These are phyloP conservation scores for Perognathus longimembris DNA, from an alignment of 2,113 vertebrate species.

Conservation along the genomic window DNA sequence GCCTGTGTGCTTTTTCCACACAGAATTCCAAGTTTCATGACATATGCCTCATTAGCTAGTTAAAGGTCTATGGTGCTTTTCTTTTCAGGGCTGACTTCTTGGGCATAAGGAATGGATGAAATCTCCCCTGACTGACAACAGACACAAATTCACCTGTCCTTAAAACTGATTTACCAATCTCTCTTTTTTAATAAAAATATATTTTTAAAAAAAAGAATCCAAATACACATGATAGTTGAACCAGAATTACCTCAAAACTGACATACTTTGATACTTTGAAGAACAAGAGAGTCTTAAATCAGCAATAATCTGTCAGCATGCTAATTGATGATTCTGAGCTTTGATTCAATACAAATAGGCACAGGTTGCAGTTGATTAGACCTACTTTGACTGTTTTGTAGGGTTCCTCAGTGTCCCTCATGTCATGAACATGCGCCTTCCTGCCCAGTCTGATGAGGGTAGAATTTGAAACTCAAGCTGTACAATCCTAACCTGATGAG, in stretches of 20 bases:
- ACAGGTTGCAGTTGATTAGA: conserved; percentile 32
- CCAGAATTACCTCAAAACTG: conserved; percentile 12
- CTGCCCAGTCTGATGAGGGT: conserved; percentile 1
- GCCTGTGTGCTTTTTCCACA: neutral
- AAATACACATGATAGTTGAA: neutral
- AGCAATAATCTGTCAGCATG: neutral
- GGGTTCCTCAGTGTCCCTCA: neutral
- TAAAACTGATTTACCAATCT: neutral
- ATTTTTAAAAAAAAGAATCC: neutral
- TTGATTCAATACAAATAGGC: neutral
- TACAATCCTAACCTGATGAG: conserved; percentile 37
- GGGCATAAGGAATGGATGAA: neutral
- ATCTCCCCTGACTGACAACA: neutral
- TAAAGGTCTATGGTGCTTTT: neutral
- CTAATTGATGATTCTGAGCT: conserved; percentile 14
- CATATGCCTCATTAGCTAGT: neutral
- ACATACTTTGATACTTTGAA: conserved; percentile 35
- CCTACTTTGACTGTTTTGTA: conserved; percentile 14
- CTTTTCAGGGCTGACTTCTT: neutral
- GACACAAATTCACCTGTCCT: neutral
- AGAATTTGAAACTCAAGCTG: conserved; percentile 48
- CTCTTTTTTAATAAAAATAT: conserved; percentile 33
- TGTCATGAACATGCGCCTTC: neutral
- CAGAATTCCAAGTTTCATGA: neutral
- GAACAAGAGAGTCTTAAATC: conserved; percentile 17